Conservation (phyloP, 2,797 vertebrate species). For the Semotilus atromaculatus region DNA sequence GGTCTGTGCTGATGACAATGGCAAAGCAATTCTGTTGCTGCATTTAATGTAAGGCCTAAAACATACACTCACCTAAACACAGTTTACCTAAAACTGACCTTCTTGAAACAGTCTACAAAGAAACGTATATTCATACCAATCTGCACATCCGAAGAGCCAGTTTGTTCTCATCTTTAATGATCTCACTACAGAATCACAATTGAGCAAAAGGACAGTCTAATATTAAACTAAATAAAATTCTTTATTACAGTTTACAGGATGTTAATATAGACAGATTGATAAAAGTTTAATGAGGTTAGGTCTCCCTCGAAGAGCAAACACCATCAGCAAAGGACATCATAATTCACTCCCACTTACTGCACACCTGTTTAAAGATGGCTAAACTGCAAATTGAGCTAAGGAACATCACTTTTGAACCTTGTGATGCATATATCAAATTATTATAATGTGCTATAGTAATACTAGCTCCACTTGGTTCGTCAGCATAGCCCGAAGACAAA, state of each 20-base stretch:
- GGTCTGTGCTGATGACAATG: not conserved
- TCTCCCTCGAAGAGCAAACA: constrained; percentile 66
- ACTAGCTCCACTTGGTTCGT: not conserved
- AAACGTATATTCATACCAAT: not conserved
- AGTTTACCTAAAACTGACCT: not conserved
- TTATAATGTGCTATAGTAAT: not conserved
- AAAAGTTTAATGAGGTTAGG: constrained; percentile 69
- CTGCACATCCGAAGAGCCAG: not conserved
- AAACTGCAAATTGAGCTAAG: not conserved
- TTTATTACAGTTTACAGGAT: constrained; percentile 55
- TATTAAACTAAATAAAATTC: constrained; percentile 65
- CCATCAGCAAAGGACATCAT: constrained; percentile 64
- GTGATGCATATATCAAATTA: not conserved
- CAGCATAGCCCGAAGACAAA: not conserved
- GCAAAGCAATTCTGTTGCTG: not conserved
- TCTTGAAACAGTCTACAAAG: not conserved
- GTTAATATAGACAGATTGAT: constrained; percentile 67
- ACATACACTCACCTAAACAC: not conserved
- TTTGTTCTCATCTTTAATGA: not conserved
- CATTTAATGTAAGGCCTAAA: not conserved
- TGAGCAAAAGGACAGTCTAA: constrained; percentile 62
- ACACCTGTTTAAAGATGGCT: constrained; percentile 6
- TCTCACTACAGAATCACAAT: constrained; percentile 5
- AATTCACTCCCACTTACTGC: constrained; percentile 58
- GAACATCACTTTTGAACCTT: not conserved